Conservation (phyloP, 2,888 invertebrate species). For the Mallateleia sp. region DNA sequence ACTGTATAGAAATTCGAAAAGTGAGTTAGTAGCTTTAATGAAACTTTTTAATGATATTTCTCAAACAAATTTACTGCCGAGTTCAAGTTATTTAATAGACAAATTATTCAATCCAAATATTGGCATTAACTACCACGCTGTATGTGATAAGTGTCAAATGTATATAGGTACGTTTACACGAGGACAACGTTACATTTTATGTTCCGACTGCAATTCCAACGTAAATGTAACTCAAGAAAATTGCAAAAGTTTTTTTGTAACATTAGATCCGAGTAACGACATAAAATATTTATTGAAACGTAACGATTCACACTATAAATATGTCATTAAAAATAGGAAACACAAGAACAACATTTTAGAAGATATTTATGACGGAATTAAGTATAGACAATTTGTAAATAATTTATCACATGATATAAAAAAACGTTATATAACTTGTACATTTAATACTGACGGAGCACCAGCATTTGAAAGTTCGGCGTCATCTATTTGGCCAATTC, state of each 20-base stretch:
- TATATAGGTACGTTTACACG: not conserved
- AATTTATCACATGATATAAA: not conserved
- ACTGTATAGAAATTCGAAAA: not conserved
- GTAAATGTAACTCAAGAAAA: not conserved
- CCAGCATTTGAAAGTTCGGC: not conserved
- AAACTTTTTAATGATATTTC: not conserved
- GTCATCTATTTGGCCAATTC: not conserved
- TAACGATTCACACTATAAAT: not conserved
- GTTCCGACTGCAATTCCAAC: not conserved
- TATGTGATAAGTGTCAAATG: not conserved
- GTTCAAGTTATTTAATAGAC: not conserved
- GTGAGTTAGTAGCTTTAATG: not conserved
- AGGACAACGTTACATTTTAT: not conserved
- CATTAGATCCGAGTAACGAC: conserved; percentile 4
- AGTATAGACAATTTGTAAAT: not conserved
- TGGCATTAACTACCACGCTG: not conserved
- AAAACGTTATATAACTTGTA: conserved; percentile 1
- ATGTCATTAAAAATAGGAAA: not conserved
- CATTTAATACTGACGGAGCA: conserved; percentile 21
- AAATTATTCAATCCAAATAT: not conserved
- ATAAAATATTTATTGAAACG: not conserved
- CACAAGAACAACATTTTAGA: not conserved
- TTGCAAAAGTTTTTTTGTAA: conserved; percentile 19
- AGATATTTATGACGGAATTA: conserved; percentile 14
- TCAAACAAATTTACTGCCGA: not conserved